Conservation (phyloP, 2,797 vertebrate genomes). For the Crypturellus tataupa region DNA sequence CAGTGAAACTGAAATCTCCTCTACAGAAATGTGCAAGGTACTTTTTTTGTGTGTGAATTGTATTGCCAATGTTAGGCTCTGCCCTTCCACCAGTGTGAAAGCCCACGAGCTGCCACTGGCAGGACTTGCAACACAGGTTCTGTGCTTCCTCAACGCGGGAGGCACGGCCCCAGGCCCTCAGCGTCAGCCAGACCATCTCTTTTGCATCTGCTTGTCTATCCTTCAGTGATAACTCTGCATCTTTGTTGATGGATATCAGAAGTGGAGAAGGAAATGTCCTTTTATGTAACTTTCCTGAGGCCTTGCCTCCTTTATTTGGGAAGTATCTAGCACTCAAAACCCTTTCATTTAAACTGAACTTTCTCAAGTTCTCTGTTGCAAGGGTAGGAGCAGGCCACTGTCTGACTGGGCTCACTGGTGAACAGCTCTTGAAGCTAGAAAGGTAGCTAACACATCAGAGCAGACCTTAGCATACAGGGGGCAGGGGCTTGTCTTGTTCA, state of each 20-base stretch:
- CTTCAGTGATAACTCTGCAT: background rate
- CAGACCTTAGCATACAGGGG: background rate
- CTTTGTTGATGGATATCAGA: background rate
- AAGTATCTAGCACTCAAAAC: background rate
- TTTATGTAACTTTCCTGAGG: background rate
- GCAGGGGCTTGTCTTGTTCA: background rate
- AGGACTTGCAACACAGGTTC: accelerated
- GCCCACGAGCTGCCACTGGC: background rate
- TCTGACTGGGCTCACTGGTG: accelerated
- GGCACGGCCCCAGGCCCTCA: background rate
- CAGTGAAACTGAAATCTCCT: accelerated
- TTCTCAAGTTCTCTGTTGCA: background rate
- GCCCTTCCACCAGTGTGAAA: background rate
- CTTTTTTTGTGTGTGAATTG: background rate
- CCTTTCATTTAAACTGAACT: background rate
- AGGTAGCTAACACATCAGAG: background rate
- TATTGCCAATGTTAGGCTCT: background rate
- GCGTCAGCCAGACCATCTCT: background rate
- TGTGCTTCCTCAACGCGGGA: background rate
- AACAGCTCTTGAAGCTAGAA: background rate
- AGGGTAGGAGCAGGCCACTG: background rate
- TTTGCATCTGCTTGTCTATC: background rate
- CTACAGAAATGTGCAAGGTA: background rate
- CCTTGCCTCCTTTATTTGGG: background rate
- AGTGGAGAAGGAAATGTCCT: background rate